Evolutionary conservation across 2,888 invertebrate species (phyloP).

Genomic region (Carabus problematicus): DNA sequence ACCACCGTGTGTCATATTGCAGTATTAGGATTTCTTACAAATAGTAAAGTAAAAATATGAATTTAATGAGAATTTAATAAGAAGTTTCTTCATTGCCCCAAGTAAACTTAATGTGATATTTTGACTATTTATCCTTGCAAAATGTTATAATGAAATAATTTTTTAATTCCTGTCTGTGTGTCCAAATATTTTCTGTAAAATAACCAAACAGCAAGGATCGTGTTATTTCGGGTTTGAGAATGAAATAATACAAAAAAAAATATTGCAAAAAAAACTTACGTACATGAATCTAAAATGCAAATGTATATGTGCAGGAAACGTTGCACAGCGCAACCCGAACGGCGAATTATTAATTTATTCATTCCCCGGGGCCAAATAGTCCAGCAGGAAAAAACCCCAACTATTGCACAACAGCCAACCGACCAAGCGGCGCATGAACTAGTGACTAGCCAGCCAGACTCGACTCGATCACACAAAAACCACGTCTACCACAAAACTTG

Average conservation of each 20-base stretch:
- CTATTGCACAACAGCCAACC: constrained; percentile 23
- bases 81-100: no score
- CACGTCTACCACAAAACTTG: constrained; percentile 20
- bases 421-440: no score
- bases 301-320: constrained; percentile 30
- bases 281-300: constrained; percentile 33
- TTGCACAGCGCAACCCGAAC: constrained; percentile 45
- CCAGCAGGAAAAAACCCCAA: constrained; percentile 23
- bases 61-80: no score
- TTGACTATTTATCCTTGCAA: no score
- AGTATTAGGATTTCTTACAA: no score
- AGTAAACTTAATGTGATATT: no score
- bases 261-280: constrained; percentile 26
- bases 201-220: neutral
- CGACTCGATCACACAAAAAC: neutral
- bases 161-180: no score
- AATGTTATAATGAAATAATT: no score
- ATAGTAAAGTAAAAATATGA: no score
- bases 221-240: constrained; percentile 33
- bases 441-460: neutral
- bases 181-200: no score
- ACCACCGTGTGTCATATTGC: no score
- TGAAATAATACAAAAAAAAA: constrained; percentile 29
- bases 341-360: constrained; percentile 56
- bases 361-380: constrained; percentile 46